Base-by-base conservation (phyloP, 2,113 vertebrate species). In the Callorhinus ursinus region DNA sequence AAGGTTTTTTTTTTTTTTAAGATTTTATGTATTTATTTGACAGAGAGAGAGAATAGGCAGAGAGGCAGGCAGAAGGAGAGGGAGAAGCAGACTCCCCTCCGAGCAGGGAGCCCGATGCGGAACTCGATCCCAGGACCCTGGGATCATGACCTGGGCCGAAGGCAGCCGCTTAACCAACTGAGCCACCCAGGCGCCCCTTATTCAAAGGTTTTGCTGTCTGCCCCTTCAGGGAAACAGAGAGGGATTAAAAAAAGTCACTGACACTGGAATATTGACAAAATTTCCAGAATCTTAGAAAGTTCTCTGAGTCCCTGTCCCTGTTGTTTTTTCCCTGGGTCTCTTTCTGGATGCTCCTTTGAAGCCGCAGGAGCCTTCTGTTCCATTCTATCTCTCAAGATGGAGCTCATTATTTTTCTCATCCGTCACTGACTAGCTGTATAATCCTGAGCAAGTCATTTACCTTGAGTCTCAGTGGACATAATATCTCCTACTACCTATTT, bases 291-390 rank as follows among this genome's bases (percentile, higher is more conserved):
- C 24, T 36, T 77, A 46, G 65, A 82, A 93, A 90, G 33, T 61
- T 61, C 33, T 79, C 51, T 33, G 39, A 83, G 59, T 91, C 21
- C 5, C 39, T 83, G 14, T 61, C 33, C n/a, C 57, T 82, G 36
- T 82, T 80, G 36, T 79, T 96, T 87, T 67, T 42, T 90, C 16
- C 42, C 39, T 55, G 16, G 6, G 10, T 67, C 72, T 67, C 39
- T 90, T 81, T 57, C 55, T 90, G 81, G 55, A 90, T 86, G 74
- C 84, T 93, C 28, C 42, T 55, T 74, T 67, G 59, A 88, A 82
- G 21, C 16, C 65, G 33, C 31, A 85, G 63, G 74, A 67, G 55
- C 16, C 53, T 95, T 90, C n/a, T 88, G 74, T 63, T 87, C 39
- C 69, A 31, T 76, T 67, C 90, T 65, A 6, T 59, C 28, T 93